phyloP scores from a whole-genome alignment of 2,113 vertebrate genomes.

The Muntiacus muntjak region DNA sequence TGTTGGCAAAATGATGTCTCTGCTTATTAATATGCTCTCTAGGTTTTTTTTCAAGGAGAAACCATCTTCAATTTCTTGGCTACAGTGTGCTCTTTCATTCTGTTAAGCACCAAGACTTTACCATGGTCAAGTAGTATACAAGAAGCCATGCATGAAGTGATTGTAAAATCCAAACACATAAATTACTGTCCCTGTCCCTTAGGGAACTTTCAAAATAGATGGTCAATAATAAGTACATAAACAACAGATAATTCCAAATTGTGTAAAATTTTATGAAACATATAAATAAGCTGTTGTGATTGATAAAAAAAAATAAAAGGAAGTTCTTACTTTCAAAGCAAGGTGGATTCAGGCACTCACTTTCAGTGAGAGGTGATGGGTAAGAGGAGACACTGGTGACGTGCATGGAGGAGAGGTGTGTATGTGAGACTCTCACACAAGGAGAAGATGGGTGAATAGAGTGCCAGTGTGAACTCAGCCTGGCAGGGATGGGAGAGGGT shows the following conservation, averaged over 20 bases:
- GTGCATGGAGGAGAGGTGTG: fast-evolving
- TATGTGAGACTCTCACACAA: background rate
- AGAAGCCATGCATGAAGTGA: background rate
- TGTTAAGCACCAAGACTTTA: background rate
- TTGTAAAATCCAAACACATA: background rate
- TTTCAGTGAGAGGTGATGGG: background rate
- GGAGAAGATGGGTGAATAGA: background rate
- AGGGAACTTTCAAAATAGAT: background rate
- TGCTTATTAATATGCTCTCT: background rate
- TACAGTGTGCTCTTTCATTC: background rate
- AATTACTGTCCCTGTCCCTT: background rate
- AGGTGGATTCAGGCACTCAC: background rate
- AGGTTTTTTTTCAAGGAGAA: background rate
- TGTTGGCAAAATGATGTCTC: background rate
- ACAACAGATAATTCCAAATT: background rate
- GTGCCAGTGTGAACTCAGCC: background rate
- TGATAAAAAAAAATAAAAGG: background rate
- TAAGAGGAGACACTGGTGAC: background rate
- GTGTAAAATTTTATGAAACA: background rate
- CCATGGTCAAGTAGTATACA: no score
- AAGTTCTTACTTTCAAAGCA: background rate
- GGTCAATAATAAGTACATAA: background rate
- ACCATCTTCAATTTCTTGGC: background rate
- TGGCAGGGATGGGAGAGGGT: background rate
- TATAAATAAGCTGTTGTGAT: background rate